A percentile compares a stretch with the other conserved stretches of the same genome.
Conservation (phyloP, 2,888 invertebrate species). For the Lithophane ornitopus region DNA sequence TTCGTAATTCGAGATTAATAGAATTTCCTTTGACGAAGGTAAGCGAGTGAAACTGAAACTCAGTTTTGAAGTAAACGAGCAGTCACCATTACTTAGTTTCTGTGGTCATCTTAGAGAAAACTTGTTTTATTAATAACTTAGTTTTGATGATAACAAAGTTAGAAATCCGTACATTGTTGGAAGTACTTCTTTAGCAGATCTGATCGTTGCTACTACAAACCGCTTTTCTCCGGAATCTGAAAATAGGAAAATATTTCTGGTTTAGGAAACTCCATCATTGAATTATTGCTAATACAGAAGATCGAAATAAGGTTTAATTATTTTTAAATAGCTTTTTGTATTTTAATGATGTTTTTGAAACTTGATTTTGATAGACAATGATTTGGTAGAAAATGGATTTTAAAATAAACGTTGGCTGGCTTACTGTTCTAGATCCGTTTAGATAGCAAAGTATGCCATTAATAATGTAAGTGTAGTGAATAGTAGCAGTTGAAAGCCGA, state of each 20-base stretch:
- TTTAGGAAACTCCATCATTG: neutral
- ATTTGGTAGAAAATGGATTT: neutral
- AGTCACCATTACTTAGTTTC: slow-evolving; percentile 62
- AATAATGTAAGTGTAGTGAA: neutral
- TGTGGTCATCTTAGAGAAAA: slow-evolving; percentile 64
- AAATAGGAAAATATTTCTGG: neutral
- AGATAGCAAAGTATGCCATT: neutral
- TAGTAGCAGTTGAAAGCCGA: slow-evolving; percentile 2
- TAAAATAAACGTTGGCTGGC: neutral
- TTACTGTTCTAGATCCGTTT: neutral
- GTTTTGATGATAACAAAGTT: slow-evolving; percentile 60
- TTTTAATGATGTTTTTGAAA: neutral
- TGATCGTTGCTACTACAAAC: slow-evolving; percentile 1
- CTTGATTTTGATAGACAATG: too few relatives aligned
- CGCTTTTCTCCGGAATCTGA: neutral
- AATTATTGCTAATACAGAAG: neutral
- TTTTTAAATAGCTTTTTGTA: neutral
- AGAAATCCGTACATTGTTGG: slow-evolving; percentile 33
- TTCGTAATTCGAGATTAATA: slow-evolving; percentile 66
- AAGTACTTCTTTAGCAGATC: slow-evolving; percentile 33
- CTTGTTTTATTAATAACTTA: slow-evolving; percentile 64
- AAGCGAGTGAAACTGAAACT: slow-evolving; percentile 64
- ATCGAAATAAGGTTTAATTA: neutral
- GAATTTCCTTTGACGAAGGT: slow-evolving; percentile 66
- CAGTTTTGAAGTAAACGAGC: slow-evolving; percentile 62